Percentiles rank a stretch among this genome's conserved stretches.
Evolutionary conservation across 2,113 vertebrate genomes (phyloP).

Genomic region (Barbus barbus): DNA sequence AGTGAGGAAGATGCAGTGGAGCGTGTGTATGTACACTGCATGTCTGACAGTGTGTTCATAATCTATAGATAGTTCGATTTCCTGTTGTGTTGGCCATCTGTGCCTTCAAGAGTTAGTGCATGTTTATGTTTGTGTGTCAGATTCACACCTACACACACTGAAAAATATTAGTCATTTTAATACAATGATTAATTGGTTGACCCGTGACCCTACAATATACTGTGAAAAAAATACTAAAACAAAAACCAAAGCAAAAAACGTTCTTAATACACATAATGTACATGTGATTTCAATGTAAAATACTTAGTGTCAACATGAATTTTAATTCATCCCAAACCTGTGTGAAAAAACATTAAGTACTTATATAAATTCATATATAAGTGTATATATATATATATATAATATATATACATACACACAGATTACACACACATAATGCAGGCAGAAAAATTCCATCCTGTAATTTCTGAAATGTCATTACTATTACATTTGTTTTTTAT

Average conservation of each 20-base stretch:
- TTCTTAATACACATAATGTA: too few species aligned
- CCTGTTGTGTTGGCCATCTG: constrained; percentile 45
- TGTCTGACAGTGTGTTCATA: constrained; percentile 9
- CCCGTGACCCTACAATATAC: neutral
- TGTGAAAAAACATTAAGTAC: too few species aligned
- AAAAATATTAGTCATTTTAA: neutral
- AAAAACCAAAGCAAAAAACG: too few species aligned
- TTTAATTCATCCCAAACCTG: too few species aligned
- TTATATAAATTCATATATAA: too few species aligned
- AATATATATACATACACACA: too few species aligned
- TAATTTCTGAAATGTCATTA: neutral
- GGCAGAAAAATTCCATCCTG: neutral
- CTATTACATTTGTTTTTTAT: neutral
- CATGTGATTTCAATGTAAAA: neutral
- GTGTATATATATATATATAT: too few species aligned
- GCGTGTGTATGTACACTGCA: constrained; percentile 11
- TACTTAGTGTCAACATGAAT: too few species aligned
- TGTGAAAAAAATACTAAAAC: neutral
- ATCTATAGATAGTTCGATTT: neutral
- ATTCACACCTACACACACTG: neutral
- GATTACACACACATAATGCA: too few species aligned
- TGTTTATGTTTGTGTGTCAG: constrained; percentile 13
- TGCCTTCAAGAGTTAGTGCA: constrained; percentile 32
- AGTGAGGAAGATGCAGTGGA: constrained; percentile 1
- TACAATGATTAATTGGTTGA: neutral